A percentile compares a stretch with the other conserved stretches of the same genome.
Evolutionary conservation across 2,888 invertebrate species (phyloP).

Genomic region (Stenolophus ochropezus): DNA sequence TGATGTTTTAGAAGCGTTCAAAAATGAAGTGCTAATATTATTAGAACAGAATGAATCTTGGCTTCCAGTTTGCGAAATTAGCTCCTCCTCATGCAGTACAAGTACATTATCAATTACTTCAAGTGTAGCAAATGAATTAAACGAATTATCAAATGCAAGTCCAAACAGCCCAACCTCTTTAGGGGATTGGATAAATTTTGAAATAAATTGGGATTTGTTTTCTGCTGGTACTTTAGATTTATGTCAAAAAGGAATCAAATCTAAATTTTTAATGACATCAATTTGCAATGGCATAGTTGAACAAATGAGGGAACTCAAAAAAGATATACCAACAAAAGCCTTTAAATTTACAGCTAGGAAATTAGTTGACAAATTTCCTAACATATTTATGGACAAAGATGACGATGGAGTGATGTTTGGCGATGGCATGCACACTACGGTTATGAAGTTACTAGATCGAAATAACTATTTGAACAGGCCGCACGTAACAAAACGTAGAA

Average conservation of each 20-base stretch:
- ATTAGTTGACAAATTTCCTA: conserved; percentile 1
- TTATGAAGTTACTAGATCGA: no score
- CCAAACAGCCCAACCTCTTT: no score
- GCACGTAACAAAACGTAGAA: background rate
- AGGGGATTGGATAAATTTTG: background rate
- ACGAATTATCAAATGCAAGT: no score
- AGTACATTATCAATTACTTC: no score
- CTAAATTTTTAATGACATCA: background rate
- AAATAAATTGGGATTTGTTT: no score
- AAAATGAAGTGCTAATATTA: background rate
- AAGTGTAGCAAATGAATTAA: background rate
- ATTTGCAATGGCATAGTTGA: background rate
- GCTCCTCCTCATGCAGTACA: background rate
- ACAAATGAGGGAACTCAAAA: background rate
- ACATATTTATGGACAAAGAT: background rate
- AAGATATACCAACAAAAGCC: background rate
- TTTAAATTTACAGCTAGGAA: background rate
- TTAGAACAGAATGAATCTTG: background rate
- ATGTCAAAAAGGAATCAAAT: background rate
- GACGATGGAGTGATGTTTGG: background rate
- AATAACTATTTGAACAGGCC: background rate
- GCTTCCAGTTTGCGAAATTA: background rate
- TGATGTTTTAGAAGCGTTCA: background rate
- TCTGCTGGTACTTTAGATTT: no score
- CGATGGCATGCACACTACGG: background rate